phyloP scores from a whole-genome alignment of 2,113 vertebrate genomes.

The Thomomys bottae region DNA sequence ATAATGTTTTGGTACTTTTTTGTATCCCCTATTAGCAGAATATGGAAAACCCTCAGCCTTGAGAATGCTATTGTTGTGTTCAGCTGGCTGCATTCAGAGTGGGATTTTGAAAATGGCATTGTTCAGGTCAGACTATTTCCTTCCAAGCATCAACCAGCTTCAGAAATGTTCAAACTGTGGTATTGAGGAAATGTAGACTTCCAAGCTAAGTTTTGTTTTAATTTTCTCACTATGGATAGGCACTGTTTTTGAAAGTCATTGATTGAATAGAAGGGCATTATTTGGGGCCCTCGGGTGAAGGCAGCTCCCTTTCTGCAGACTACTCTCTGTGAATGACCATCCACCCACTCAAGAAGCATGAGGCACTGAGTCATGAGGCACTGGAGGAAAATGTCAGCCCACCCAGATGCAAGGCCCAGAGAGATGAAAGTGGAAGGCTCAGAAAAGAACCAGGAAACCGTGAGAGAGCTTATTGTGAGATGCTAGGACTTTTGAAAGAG shows the following conservation, averaged over 20 bases:
- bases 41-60: rapidly evolving
- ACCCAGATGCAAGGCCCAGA: neutral
- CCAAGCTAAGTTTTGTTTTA: constrained; percentile 28
- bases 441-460: neutral
- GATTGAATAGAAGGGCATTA: neutral
- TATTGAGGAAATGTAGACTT: constrained; percentile 24
- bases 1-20: neutral
- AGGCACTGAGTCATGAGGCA: neutral
- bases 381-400: neutral
- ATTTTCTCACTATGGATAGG: neutral
- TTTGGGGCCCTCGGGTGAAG: neutral
- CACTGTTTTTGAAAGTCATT: neutral
- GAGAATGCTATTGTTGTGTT: constrained; percentile 16
- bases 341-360: neutral
- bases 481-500: neutral
- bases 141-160: constrained; percentile 42
- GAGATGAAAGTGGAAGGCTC: neutral
- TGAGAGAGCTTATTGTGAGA: neutral
- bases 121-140: neutral
- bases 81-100: constrained; percentile 23
- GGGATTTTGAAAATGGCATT: constrained; percentile 32
- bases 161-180: constrained; percentile 21
- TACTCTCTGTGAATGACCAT: neutral
- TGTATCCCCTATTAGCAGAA: neutral
- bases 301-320: neutral